These are phyloP conservation scores for Falco novaeseelandiae DNA, from an alignment of 2,797 vertebrate species.

Conservation along the genomic window DNA sequence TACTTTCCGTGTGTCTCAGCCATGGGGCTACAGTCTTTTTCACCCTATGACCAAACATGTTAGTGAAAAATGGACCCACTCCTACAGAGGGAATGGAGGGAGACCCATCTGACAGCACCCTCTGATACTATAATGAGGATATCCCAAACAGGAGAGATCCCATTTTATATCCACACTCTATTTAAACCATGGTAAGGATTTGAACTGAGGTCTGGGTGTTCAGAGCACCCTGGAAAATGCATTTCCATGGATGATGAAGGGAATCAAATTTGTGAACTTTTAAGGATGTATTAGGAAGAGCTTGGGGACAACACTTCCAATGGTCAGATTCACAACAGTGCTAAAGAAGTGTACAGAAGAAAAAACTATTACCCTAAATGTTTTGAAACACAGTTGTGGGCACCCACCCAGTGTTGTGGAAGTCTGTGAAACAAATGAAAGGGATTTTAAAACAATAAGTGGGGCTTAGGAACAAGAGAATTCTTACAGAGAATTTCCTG, in stretches of 20 bases:
- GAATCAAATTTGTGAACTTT: not conserved
- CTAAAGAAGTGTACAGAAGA: not conserved
- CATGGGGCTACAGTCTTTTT: not conserved
- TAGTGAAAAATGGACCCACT: not conserved
- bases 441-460: slow-evolving; percentile 2
- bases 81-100: not conserved
- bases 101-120: not conserved
- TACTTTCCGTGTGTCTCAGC: not conserved
- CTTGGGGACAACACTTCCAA: not conserved
- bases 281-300: not conserved
- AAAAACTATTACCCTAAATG: not conserved
- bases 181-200: not conserved
- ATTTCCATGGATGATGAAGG: not conserved
- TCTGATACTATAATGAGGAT: not conserved
- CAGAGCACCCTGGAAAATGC: not conserved
- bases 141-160: not conserved
- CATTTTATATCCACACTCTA: not conserved
- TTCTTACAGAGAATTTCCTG: not conserved
- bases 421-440: slow-evolving; percentile 14
- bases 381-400: not conserved
- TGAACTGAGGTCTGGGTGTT: not conserved
- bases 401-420: not conserved
- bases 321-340: not conserved
- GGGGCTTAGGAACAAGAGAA: not conserved
- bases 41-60: not conserved